phyloP scores from a whole-genome alignment of 2,797 vertebrate species.

The Myotis daubentonii region DNA sequence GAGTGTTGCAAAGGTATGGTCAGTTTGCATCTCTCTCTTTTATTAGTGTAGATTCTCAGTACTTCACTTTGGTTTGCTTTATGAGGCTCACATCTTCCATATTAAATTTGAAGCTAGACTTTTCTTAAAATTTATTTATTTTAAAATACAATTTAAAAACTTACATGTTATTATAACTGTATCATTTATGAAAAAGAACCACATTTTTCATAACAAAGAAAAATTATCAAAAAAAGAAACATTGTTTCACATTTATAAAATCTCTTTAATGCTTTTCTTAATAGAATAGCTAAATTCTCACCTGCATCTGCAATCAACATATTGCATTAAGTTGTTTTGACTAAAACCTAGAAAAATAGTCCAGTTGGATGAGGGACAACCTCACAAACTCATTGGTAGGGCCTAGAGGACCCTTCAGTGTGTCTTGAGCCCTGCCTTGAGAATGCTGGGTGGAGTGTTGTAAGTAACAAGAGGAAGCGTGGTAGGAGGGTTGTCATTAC shows the following conservation, averaged over 20 bases:
- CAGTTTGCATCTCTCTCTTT: too few species aligned
- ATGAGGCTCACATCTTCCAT: neutral
- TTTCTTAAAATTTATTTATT: neutral
- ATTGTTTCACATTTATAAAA: neutral
- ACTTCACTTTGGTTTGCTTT: neutral
- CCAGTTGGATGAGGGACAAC: neutral
- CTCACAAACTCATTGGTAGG: neutral
- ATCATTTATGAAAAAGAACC: neutral
- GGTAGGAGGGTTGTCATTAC: fast-evolving
- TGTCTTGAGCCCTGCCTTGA: neutral
- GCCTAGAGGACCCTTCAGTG: fast-evolving
- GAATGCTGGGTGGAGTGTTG: fast-evolving
- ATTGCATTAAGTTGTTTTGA: neutral
- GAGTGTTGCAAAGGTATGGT: too few species aligned
- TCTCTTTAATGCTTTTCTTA: neutral
- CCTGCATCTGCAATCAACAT: neutral
- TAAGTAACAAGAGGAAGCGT: fast-evolving
- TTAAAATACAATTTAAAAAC: neutral
- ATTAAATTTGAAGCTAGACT: neutral
- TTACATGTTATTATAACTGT: neutral
- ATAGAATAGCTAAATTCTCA: neutral
- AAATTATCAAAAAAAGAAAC: neutral
- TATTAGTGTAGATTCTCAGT: neutral
- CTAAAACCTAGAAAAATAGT: neutral
- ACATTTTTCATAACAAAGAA: neutral